Base-by-base conservation (phyloP, 1,140 invertebrate species). In the Lepeophtheirus salmonis region DNA sequence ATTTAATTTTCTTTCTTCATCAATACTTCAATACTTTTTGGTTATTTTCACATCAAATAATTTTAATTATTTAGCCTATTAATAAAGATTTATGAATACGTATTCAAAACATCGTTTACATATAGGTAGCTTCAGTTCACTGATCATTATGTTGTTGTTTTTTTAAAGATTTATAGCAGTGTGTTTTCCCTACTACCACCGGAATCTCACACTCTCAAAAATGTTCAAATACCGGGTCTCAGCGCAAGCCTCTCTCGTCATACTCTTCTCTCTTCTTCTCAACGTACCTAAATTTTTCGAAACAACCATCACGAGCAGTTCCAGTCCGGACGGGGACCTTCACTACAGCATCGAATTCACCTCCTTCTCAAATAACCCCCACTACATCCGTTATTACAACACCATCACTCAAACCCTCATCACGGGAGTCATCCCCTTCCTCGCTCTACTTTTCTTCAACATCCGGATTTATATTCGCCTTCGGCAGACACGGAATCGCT, bases 281-380 rank as follows among this genome's bases (percentile, higher is more conserved):
- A 57, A 57, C 55, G 25, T 57, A 3, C 55, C 55, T 23, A 57
- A 57, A 20, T 57, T 57, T 48, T 41, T 57, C 20, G 55, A 57
- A 20, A 57, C 55, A 12, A 57, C 16, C 6, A 41, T 57, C 20
- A 23, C 26, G 26, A 25, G n/a, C 6, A 17, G 17, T 6, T 23
- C 17, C 6, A 17, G 13, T 4, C 16, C 13, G 2, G 25, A n/a
- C 16, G 16, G 20, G 16, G 26, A 24, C 2, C 12, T 10, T 3
- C 17, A 23, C 21, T 25, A 2, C 22, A 23, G 14, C 26, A 57
- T 57, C 14, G n/a, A 20, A 13, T 54, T 21, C 52, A 20, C 17
- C 2, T 24, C 6, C 25, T 57, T 17, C 55, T 23, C 20, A 41
- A 57, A 57, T 23, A 57, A 57, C 26, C 55, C 55, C 22, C 21